These are phyloP conservation scores for Julus scandinavius DNA, from an alignment of 2,888 invertebrate genomes.

Conservation along the genomic window DNA sequence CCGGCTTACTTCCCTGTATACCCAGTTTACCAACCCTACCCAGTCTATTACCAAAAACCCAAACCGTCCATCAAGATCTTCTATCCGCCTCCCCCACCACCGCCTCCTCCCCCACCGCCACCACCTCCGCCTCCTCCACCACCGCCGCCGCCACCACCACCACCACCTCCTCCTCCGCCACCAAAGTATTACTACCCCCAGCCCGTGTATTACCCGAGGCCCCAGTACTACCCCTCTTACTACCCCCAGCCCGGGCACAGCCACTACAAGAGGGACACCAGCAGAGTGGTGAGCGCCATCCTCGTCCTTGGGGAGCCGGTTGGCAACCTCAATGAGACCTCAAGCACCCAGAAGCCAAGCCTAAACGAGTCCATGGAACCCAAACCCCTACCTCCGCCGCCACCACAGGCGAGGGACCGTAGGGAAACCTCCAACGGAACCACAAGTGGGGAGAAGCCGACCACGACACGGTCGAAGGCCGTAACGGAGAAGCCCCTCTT, in stretches of 20 bases:
- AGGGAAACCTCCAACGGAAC: background rate
- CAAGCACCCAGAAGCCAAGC: background rate
- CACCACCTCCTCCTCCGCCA: conserved; percentile 3
- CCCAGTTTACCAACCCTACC: background rate
- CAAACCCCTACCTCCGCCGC: background rate
- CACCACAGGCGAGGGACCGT: background rate
- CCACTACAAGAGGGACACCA: background rate
- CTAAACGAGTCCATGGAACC: background rate
- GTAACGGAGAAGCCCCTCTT: background rate
- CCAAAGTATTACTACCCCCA: conserved; percentile 8
- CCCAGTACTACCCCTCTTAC: background rate
- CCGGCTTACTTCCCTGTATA: background rate
- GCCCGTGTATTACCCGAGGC: background rate
- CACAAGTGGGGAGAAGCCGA: background rate
- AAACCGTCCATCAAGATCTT: background rate
- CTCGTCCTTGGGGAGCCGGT: background rate
- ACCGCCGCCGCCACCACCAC: conserved; percentile 34
- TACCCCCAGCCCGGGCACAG: background rate
- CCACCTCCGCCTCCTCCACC: background rate
- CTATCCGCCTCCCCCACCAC: background rate
- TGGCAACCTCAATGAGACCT: background rate
- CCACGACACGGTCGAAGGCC: background rate
- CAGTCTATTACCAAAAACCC: background rate
- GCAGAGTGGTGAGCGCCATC: background rate
- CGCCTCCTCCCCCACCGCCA: conserved; percentile 1